Conservation (phyloP, 2,888 invertebrate species). For the Lepidonotus clava region DNA sequence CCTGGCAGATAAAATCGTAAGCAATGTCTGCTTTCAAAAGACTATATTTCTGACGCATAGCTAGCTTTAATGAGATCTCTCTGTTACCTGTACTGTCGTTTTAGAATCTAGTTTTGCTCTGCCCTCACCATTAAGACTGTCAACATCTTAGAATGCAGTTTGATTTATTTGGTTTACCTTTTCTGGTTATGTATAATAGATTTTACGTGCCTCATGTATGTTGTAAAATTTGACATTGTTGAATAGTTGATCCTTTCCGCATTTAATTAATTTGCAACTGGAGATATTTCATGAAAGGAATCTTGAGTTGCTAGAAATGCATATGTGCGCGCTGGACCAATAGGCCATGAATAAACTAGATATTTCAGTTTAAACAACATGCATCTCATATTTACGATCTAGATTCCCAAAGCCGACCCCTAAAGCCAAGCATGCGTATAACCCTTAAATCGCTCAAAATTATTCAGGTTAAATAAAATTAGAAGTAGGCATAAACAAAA, state of each 20-base stretch:
- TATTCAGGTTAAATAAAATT: too few species aligned
- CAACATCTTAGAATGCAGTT: background rate
- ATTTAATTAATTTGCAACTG: background rate
- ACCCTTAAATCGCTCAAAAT: too few species aligned
- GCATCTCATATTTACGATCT: too few species aligned
- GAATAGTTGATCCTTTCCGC: background rate
- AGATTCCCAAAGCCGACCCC: too few species aligned
- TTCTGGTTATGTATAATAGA: background rate
- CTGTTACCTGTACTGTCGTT: background rate
- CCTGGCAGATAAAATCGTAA: background rate
- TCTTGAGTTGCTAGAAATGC: slow-evolving; percentile 24
- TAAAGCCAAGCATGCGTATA: background rate
- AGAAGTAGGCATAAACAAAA: too few species aligned
- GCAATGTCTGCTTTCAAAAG: background rate
- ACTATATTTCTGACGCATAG: slow-evolving; percentile 9
- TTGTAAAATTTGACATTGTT: background rate
- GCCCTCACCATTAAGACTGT: background rate
- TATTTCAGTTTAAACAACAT: background rate
- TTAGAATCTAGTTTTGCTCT: background rate
- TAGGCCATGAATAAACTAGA: background rate
- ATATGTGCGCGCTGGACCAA: slow-evolving; percentile 2
- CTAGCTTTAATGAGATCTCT: background rate
- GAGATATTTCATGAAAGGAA: slow-evolving; percentile 30
- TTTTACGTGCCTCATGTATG: background rate
- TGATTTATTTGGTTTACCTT: background rate